Conservation (phyloP, 2,888 invertebrate species). For the Eristalinus aeneus region DNA sequence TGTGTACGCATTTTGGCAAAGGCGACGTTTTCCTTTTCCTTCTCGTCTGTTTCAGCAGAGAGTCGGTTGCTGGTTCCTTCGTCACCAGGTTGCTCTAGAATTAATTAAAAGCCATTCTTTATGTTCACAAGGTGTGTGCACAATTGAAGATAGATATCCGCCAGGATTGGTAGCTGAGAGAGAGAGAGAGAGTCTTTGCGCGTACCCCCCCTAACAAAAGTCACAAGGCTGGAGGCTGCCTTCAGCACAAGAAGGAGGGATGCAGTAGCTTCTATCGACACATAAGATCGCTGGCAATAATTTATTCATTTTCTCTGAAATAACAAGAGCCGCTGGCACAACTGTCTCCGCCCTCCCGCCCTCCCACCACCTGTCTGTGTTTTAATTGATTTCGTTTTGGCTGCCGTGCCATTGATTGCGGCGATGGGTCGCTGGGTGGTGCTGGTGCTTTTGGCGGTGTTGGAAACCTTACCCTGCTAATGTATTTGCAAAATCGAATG, state of each 20-base stretch:
- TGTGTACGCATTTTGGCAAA: slow-evolving; percentile 57
- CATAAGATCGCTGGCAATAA: slow-evolving; percentile 64
- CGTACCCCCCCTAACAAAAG: not conserved
- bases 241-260: not conserved
- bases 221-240: not conserved
- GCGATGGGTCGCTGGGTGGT: not conserved
- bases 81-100: slow-evolving; percentile 66
- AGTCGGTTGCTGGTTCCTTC: slow-evolving; percentile 42
- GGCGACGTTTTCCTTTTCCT: slow-evolving; percentile 32
- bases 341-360: slow-evolving; percentile 36
- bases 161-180: slow-evolving; percentile 31
- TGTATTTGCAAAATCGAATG: slow-evolving; percentile 69
- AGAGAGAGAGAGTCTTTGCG: slow-evolving; percentile 23
- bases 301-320: slow-evolving; percentile 65
- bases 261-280: slow-evolving; percentile 54
- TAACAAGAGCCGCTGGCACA: not conserved
- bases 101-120: slow-evolving; percentile 71
- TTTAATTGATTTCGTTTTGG: slow-evolving; percentile 68
- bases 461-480: slow-evolving; percentile 27
- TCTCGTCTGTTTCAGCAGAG: not conserved
- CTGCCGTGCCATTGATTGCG: slow-evolving; percentile 14
- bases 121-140: slow-evolving; percentile 70
- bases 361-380: slow-evolving; percentile 18
- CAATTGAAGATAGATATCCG: slow-evolving; percentile 66
- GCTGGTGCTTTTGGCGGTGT: not conserved